Base-by-base conservation (phyloP, 2,113 vertebrate genomes). In the zebrafish (Danio rerio) region DNA sequence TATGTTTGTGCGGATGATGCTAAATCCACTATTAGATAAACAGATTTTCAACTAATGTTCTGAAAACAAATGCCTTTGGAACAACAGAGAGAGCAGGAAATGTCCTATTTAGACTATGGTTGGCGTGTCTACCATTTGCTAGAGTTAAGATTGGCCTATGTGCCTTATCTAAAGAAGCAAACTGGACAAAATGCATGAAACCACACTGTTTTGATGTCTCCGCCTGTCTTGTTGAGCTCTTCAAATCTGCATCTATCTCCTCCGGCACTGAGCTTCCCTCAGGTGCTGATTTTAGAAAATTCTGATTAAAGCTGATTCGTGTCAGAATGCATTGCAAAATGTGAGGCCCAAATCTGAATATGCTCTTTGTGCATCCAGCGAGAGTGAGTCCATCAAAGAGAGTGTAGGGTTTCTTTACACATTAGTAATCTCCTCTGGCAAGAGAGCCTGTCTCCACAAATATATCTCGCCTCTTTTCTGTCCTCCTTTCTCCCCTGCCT, bases 191-290 rank as follows among this genome's bases (percentile, higher is more conserved):
- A 31, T 6, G 2, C 1, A 59, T 18, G 6, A 11, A 52, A 52
- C 49, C 49, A 52, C 49, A 52, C 7, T 10, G 12, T 71, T 72
- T 53, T 20, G 45, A 40, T 56, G 15, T 58, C 40, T 40, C 47
- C 1, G 68, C 13, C 55, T 81, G 43, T 20, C 55, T 63, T 50
- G 43, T 47, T 16, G n/a, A 69, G 5, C 68, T n/a, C 65, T 4
- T 78, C 15, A 0, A 47, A 82, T 82, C 76, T 87, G 78, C 49
- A 68, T 82, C 83, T 53, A 15, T 68, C 74, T 82, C 65, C 74
- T 49, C 16, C 65, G 47, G 56, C 61, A 80, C 68, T 83, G 68
- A 86, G 82, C 74, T 85, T 74, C 42, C 62, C 81, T 69, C 42
- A 77, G 72, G 81, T 82, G 18, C 11, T 76, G 72, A 82, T 76